A percentile compares a stretch with the other conserved stretches of the same genome.
Conservation (phyloP, 2,113 vertebrate species). For the Sinocyclocheilus maitianheensis region DNA sequence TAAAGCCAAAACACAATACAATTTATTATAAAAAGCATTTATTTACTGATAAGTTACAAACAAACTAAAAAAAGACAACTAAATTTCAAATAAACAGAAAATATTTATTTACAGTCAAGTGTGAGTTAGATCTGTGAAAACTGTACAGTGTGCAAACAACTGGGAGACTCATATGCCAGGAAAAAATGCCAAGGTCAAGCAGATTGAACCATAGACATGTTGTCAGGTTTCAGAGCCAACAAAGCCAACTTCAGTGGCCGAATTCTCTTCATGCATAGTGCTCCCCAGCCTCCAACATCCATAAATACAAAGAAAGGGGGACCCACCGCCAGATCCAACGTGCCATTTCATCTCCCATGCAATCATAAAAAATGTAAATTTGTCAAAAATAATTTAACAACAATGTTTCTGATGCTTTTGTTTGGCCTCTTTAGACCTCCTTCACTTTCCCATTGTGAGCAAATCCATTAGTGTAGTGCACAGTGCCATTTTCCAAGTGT, state of each 20-base stretch:
- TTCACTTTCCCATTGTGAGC: slow-evolving; percentile 86
- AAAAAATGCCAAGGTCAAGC: slow-evolving; percentile 6
- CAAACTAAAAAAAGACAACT: slow-evolving; percentile 54
- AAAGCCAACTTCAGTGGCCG: slow-evolving; percentile 48
- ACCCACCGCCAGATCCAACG: slow-evolving; percentile 55
- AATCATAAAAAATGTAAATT: slow-evolving; percentile 53
- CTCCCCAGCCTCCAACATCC: slow-evolving; percentile 49
- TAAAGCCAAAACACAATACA: not conserved
- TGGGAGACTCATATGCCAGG: slow-evolving; percentile 56
- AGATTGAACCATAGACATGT: slow-evolving; percentile 14
- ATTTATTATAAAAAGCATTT: slow-evolving; percentile 18
- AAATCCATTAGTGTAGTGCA: slow-evolving; percentile 78
- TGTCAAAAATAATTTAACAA: slow-evolving; percentile 44
- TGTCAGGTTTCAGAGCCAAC: slow-evolving; percentile 55
- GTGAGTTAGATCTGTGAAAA: slow-evolving; percentile 62
- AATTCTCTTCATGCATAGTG: slow-evolving; percentile 66
- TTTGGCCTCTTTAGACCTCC: slow-evolving; percentile 76
- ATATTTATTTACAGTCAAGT: slow-evolving; percentile 65
- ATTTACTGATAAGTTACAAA: slow-evolving; percentile 21
- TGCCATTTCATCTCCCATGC: slow-evolving; percentile 63
- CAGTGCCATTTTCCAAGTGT: slow-evolving; percentile 74
- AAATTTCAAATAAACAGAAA: slow-evolving; percentile 43
- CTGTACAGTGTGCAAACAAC: slow-evolving; percentile 58
- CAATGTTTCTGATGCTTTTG: not conserved
- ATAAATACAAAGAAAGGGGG: slow-evolving; percentile 54